Evolutionary conservation across 2,113 vertebrate species (phyloP).

Genomic region (Clarias macrocephalus): DNA sequence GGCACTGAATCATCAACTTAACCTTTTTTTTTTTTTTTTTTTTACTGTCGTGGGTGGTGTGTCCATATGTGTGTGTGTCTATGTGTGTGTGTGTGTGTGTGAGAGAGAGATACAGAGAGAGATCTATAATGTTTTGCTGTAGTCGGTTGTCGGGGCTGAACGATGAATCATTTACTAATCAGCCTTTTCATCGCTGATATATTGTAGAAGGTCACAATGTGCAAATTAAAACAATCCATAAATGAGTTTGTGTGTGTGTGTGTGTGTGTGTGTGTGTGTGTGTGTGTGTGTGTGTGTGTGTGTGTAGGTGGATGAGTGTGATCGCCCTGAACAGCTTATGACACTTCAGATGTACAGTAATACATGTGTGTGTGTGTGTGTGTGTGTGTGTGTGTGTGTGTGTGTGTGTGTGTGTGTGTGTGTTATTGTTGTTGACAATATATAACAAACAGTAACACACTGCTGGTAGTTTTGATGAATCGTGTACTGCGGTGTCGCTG

Average conservation of each 20-base stretch:
- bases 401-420: not conserved
- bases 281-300: conserved; percentile 7
- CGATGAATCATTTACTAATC: conserved; percentile 30
- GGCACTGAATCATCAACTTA: not conserved
- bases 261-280: not conserved
- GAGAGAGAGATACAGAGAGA: not conserved
- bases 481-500: not conserved
- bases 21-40: not conserved
- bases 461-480: not conserved
- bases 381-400: not conserved
- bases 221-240: conserved; percentile 3
- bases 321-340: not conserved
- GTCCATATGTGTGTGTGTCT: conserved; percentile 2
- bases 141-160: conserved; percentile 3
- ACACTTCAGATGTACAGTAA: not conserved
- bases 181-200: conserved; percentile 15
- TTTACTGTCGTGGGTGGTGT: not conserved
- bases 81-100: not conserved
- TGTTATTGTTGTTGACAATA: not conserved
- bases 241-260: not conserved
- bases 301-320: not conserved
- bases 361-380: not conserved
- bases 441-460: not conserved
- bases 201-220: conserved; percentile 19
- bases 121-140: not conserved